Evolutionary conservation across 2,797 vertebrate genomes (phyloP), one percentile per base, ranked within the genome.

Genomic region (Benthosema pterotum): DNA sequence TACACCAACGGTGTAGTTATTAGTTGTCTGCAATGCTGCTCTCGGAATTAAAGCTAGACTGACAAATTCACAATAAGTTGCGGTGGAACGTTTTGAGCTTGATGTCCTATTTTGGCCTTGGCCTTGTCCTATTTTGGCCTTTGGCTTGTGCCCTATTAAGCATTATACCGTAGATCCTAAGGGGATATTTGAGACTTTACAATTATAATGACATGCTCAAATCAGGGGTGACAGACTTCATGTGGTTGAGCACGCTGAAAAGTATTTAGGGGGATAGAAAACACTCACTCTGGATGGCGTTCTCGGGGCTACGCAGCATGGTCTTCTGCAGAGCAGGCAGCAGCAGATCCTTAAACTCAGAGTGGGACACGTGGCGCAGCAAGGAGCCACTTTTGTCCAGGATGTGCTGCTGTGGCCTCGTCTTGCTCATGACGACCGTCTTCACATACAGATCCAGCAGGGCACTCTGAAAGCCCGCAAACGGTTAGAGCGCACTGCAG

Each of bases 281-380:
- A 9, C 0, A 38, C 83, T 86, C 83, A 99, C 98, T 97, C 84
- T 95, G 95, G 78, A 96, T 95, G 18, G 95, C 94, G 0, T 99
- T 99, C 89, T 99, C 98, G 1, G 98, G 96, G 64, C 95, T 98
- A 72, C 98, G 92, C 7, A 99, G 91, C 84, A 98, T 91, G 1
- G 96, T 96, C 80, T 99, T 99, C 88, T 97, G 97, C 81, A 99
- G 82, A 2, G 94, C 87, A 2, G 98, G 98, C 52, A 99, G 88
- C 8, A 99, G 81, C 8, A 92, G 90, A 22, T 97, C 95, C 86
- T 97, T 98, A 86, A 99, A 99, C 64, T 99, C 97, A 0, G 92
- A 52, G 4, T 99, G 98, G 69, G 94, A 92, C 71, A 97, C 65
- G 3, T 97, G 97, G 4, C 95, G 94, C 57, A 99, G 92, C 11